Evolutionary conservation across 1,140 invertebrate species (phyloP), one percentile per base, ranked within the genome.

Genomic region (Bombus sibiricus): DNA sequence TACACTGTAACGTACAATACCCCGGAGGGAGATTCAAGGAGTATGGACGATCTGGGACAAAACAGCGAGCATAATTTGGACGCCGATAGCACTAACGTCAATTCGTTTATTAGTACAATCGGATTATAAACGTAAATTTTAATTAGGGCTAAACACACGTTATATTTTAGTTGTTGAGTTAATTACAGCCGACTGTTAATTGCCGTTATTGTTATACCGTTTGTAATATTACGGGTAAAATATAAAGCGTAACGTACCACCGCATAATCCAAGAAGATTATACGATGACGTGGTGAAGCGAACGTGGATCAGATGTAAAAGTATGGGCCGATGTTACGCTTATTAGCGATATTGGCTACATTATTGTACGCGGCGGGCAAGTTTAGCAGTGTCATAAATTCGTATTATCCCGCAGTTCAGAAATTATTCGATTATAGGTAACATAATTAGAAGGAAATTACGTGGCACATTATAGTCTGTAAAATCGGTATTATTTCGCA

Each of bases 251-350:
- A 68, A 69, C 66, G 28, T 41, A 66, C 25, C 13, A 22, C 3
- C n/a, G 66, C 32, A 39, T 81, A 72, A 72, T 72, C 34, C 62
- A 43, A 43, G 77, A 66, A 47, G 62, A 79, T 79, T 79, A 79
- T 79, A 34, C 77, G 62, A 66, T 68, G 62, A 79, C 62, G 62
- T 47, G 77, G 39, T 22, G 15, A 77, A 77, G 57, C 57, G 39
- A 79, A 66, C 59, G 32, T 28, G 76, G 32, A 79, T 79, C 62
- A 79, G 32, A 62, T 76, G 25, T 39, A 64, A 78, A 79, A 79
- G 41, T 79, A 43, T 6, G 9, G 32, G 3, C 37, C 62, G 62
- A 79, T 53, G 47, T 53, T 53, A 53, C 47, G 47, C 47, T 68
- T 79, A 66, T 79, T 66, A 68, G 22, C 41, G 39, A 15, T 47